Conservation (phyloP, 37 sponge, comb jelly and placozoan genomes). For the Lycopodina hypogea region DNA sequence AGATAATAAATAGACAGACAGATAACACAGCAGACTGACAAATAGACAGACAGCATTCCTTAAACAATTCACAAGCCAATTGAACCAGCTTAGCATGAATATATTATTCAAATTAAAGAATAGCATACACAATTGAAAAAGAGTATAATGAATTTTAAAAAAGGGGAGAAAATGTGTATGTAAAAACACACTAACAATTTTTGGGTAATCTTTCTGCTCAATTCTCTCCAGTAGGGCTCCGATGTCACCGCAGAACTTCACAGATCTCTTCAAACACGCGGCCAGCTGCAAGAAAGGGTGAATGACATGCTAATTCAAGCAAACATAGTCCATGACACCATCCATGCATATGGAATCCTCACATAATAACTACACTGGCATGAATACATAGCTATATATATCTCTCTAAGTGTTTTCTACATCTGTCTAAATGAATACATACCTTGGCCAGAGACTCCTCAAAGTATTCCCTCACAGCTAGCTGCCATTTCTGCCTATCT, state of each 20-base stretch:
- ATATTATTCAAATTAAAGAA: too few relatives aligned
- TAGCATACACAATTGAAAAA: too few relatives aligned
- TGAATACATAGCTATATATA: not conserved
- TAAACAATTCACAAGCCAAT: too few relatives aligned
- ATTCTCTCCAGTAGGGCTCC: not conserved
- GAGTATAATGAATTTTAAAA: too few relatives aligned
- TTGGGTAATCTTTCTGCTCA: not conserved
- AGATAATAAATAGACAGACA: too few relatives aligned
- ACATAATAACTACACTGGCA: too few relatives aligned
- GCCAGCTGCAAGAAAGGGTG: not conserved
- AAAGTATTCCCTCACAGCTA: constrained; percentile 33
- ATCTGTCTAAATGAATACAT: not conserved
- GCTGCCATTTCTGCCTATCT: constrained; percentile 40
- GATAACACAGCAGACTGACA: too few relatives aligned
- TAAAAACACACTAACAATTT: not conserved
- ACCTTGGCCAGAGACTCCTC: constrained; percentile 36
- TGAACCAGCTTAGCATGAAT: too few relatives aligned
- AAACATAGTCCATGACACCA: too few relatives aligned
- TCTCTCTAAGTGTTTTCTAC: not conserved
- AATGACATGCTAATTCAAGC: too few relatives aligned
- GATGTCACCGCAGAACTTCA: not conserved
- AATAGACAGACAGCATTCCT: too few relatives aligned
- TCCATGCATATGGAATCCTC: too few relatives aligned
- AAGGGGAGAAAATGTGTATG: not conserved
- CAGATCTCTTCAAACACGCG: not conserved